These are phyloP conservation scores for Gallinago solitaria DNA, from an alignment of 2,797 vertebrate species.

Conservation along the genomic window DNA sequence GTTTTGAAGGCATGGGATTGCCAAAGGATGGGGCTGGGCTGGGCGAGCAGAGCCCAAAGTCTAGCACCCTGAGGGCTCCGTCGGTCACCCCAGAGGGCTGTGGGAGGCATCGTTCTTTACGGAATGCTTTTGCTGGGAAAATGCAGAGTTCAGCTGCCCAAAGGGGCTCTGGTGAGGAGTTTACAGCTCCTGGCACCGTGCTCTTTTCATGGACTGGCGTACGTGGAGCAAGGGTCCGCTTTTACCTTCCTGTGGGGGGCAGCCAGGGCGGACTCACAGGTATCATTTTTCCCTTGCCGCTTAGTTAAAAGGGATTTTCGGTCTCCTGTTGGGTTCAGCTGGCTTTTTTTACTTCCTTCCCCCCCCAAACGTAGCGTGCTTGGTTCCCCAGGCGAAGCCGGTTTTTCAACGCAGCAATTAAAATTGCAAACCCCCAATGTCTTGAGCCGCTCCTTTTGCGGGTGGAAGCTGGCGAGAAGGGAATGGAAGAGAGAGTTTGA, in stretches of 20 bases:
- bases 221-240: background rate
- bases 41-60: background rate
- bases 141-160: background rate
- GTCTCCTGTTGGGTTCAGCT: background rate
- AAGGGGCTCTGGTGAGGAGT: background rate
- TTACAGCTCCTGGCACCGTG: background rate
- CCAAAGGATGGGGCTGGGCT: background rate
- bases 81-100: background rate
- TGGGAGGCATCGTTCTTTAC: background rate
- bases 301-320: background rate
- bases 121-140: background rate
- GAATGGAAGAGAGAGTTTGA: background rate
- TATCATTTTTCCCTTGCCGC: background rate
- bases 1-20: background rate
- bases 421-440: background rate
- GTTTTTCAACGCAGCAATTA: background rate
- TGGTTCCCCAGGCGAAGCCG: background rate
- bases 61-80: background rate
- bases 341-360: background rate
- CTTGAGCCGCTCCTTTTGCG: background rate
- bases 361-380: background rate
- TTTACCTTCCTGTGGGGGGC: background rate
- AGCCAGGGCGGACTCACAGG: rapidly evolving
- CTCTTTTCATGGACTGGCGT: background rate
- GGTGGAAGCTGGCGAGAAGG: background rate